Percentiles rank a stretch among this genome's conserved stretches.
These are phyloP conservation scores for Eristalinus sepulchralis DNA, from an alignment of 2,888 invertebrate species.

Conservation along the genomic window DNA sequence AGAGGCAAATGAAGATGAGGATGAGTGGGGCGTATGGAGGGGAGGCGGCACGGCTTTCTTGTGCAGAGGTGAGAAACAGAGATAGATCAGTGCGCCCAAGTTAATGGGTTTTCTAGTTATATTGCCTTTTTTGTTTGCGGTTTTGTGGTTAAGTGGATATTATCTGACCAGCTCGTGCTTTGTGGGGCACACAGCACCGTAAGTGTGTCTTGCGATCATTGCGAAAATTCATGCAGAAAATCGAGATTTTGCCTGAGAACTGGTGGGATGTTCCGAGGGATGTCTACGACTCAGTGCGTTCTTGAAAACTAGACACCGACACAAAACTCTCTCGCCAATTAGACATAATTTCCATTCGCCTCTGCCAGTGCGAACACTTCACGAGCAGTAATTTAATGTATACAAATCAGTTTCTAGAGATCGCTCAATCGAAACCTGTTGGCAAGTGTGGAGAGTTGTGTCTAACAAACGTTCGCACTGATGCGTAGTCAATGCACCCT, in stretches of 20 bases:
- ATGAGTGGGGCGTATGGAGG: neutral
- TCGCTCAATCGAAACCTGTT: neutral
- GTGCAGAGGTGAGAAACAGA: slow-evolving; percentile 36
- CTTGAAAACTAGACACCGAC: no score
- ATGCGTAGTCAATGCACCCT: neutral
- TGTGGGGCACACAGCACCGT: neutral
- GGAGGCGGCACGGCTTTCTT: neutral
- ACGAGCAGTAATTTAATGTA: neutral
- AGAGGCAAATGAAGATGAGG: neutral
- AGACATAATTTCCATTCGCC: no score
- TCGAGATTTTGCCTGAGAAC: neutral
- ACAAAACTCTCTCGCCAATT: no score
- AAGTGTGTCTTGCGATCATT: neutral
- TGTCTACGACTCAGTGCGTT: no score
- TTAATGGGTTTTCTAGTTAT: slow-evolving; percentile 50
- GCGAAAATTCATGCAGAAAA: neutral
- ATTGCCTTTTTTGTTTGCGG: slow-evolving; percentile 16
- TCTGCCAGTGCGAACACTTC: no score
- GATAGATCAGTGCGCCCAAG: slow-evolving; percentile 50
- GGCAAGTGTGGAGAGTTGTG: neutral
- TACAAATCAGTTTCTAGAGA: neutral
- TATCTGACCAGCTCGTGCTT: slow-evolving; percentile 31
- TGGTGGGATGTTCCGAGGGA: neutral
- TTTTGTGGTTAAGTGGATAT: slow-evolving; percentile 35
- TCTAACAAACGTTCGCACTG: neutral